These are phyloP conservation scores for Lasioglossum pauxillum DNA, from an alignment of 2,888 invertebrate genomes.

Conservation along the genomic window DNA sequence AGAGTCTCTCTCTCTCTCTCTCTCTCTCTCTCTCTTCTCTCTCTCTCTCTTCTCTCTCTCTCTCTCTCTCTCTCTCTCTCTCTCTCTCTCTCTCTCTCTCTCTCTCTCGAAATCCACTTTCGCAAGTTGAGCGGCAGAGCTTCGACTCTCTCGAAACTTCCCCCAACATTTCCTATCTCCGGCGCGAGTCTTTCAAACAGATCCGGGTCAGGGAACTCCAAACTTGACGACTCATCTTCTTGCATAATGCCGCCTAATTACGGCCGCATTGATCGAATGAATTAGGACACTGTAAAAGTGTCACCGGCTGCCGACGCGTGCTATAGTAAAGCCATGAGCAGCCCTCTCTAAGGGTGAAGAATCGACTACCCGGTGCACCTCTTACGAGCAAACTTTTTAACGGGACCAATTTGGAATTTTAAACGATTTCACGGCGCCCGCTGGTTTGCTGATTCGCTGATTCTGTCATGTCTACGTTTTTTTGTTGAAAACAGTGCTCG, in stretches of 20 bases:
- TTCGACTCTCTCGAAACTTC: conserved; percentile 23
- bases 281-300: conserved; percentile 65
- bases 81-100: too few species aligned
- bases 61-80: too few species aligned
- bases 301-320: conserved; percentile 41
- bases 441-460: not conserved
- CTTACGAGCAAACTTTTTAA: conserved; percentile 67
- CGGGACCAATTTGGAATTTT: conserved; percentile 64
- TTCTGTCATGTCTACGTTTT: too few species aligned
- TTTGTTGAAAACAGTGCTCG: too few species aligned
- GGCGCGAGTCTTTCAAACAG: conserved; percentile 30
- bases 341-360: conserved; percentile 14
- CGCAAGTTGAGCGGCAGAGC: conserved; percentile 30
- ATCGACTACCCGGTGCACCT: conserved; percentile 23
- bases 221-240: conserved; percentile 51
- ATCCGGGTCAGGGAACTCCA: conserved; percentile 42
- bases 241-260: conserved; percentile 62
- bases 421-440: conserved; percentile 44
- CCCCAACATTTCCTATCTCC: conserved; percentile 33
- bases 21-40: too few species aligned
- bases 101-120: conserved; percentile 43
- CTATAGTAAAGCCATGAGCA: conserved; percentile 30
- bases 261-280: conserved; percentile 55
- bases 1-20: not conserved
- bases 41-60: not conserved